Evolutionary conservation across 2,113 vertebrate species (phyloP), one percentile per base, ranked within the genome.

Genomic region (Fulica atra): DNA sequence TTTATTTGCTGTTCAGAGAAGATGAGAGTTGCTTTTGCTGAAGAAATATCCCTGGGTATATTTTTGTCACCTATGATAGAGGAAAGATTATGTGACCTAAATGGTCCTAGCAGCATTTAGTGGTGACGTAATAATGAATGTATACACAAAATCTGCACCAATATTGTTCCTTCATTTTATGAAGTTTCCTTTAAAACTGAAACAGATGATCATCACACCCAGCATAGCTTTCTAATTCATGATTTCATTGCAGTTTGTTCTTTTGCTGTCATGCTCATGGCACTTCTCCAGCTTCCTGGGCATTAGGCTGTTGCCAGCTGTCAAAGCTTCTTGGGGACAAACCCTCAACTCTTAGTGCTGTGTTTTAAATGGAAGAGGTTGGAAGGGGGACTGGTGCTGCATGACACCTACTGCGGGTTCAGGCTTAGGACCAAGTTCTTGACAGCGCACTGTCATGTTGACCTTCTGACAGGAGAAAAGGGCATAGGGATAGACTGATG

Each of bases 381-480:
- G 18, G 40, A 70, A 74, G 17, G 13, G 24, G 38, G 16, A 28
- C 6, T 0, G 1, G 14, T 73, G 23, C 35, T 81, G 5, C 64
- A 14, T 9, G 46, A 81, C n/a, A 77, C 9, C 5, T 16, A 19
- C 40, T 2, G 5, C 9, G 33, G 23, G 6, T 20, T 66, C 26
- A 3, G 7, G 68, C 42, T 77, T 54, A 38, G 40, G 61, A 80
- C 38, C 7, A 44, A 51, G 35, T 29, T 74, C 54, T 56, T 13
- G 19, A 16, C 13, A 17, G 40, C 19, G 11, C 1, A 0, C 11
- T n/a, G 24, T 26, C n/a, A 23, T 7, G 3, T 3, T 53, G 36
- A 24, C 61, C 24, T 73, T 11, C 28, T 51, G 29, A 11, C 5
- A 29, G 24, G 51, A 79, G 66, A 23, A 57, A 74, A 80, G 17